These are phyloP conservation scores for Andrena camellia DNA, from an alignment of 2,888 invertebrate species.

Conservation along the genomic window DNA sequence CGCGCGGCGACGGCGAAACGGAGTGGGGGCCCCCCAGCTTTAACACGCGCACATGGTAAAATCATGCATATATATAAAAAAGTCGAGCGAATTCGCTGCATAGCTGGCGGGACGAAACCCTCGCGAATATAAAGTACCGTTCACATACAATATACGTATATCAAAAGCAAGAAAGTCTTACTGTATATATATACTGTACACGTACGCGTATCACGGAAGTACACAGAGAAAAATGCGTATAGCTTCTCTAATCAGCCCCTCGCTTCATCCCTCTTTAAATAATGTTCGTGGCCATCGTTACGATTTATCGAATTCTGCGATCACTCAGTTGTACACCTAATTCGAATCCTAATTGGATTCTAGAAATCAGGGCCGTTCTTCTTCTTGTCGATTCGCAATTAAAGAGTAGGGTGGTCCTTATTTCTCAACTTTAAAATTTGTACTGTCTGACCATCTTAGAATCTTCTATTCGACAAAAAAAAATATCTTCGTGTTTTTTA, in stretches of 20 bases:
- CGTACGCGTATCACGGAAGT: slow-evolving; percentile 6
- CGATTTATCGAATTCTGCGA: slow-evolving; percentile 31
- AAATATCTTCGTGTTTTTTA: too few relatives aligned
- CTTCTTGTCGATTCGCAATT: too few relatives aligned
- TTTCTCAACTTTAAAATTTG: too few relatives aligned
- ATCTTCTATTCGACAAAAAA: too few relatives aligned
- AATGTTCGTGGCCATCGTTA: background rate
- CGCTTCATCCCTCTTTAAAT: background rate
- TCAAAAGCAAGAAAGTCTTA: slow-evolving; percentile 40
- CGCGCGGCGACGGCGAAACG: slow-evolving; percentile 3
- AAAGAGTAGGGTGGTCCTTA: too few relatives aligned
- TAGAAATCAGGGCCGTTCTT: too few relatives aligned
- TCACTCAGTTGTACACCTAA: background rate
- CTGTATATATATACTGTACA: slow-evolving; percentile 17
- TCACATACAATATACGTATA: slow-evolving; percentile 78
- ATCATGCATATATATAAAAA: slow-evolving; percentile 75
- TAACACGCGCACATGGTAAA: slow-evolving; percentile 43
- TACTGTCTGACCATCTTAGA: too few relatives aligned
- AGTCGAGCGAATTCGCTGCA: slow-evolving; percentile 27
- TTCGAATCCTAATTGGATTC: background rate
- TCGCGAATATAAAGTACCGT: slow-evolving; percentile 79
- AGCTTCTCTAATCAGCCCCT: background rate
- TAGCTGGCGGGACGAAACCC: slow-evolving; percentile 69
- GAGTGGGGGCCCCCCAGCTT: background rate
- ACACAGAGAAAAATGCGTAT: slow-evolving; percentile 10